These are phyloP conservation scores for Campaea margaritaria DNA, from an alignment of 2,888 invertebrate species.

Conservation along the genomic window DNA sequence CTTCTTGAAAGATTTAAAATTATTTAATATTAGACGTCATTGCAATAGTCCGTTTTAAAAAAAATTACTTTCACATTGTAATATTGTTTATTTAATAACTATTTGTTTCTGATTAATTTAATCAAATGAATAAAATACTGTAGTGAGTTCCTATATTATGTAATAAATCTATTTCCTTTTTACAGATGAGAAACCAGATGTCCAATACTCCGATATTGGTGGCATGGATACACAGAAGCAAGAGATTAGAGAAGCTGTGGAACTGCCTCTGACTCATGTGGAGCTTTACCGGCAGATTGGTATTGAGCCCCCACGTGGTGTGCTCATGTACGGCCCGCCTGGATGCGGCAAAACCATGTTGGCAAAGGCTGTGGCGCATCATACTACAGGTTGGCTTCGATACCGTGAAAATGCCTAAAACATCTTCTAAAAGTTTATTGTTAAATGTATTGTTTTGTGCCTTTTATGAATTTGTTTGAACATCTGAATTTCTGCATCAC, in stretches of 20 bases:
- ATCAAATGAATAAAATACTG: too few relatives aligned
- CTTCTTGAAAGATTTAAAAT: too few relatives aligned
- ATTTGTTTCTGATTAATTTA: too few relatives aligned
- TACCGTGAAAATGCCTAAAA: neutral
- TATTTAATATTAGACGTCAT: too few relatives aligned
- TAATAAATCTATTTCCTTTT: neutral
- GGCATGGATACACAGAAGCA: constrained; percentile 99
- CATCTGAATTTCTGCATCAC: neutral
- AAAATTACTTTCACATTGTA: too few relatives aligned
- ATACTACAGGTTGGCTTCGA: constrained; percentile 92
- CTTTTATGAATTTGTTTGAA: too few relatives aligned
- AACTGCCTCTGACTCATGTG: constrained; percentile 98
- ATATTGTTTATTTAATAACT: too few relatives aligned
- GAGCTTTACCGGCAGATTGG: constrained; percentile 99
- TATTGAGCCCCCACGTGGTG: constrained; percentile 99
- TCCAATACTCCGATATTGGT: constrained; percentile 98
- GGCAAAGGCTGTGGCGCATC: constrained; percentile 99
- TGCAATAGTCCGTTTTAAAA: too few relatives aligned
- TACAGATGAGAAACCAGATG: constrained; percentile 98
- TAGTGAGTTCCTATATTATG: neutral
- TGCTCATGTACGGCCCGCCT: constrained; percentile 99
- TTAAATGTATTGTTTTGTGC: too few relatives aligned
- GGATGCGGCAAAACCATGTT: constrained; percentile 99
- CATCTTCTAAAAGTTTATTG: too few relatives aligned
- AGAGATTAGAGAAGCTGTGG: constrained; percentile 99